A percentile compares a stretch with the other conserved stretches of the same genome.
These are phyloP conservation scores for Shargacucullia verbasci DNA, from an alignment of 2,888 invertebrate species.

Conservation along the genomic window DNA sequence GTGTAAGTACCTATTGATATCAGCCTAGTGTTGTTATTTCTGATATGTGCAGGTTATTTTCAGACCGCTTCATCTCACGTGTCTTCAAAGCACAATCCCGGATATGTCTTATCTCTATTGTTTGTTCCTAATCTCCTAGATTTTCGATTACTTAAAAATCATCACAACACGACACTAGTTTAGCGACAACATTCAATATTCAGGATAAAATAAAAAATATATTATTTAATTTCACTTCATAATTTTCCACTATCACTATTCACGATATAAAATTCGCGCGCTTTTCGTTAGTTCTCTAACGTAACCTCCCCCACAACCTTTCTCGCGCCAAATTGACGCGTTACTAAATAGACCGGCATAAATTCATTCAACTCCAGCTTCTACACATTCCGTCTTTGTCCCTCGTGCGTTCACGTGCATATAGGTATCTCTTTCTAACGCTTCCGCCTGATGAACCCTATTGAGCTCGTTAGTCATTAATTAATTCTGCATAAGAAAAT, in stretches of 20 bases:
- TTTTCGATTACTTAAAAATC: constrained; percentile 26
- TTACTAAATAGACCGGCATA: constrained; percentile 88
- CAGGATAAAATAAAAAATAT: constrained; percentile 1
- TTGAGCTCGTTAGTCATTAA: constrained; percentile 89
- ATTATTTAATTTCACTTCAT: constrained; percentile 32
- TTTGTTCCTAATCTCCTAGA: constrained; percentile 54
- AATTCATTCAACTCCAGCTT: constrained; percentile 88
- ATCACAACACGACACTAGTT: constrained; percentile 37
- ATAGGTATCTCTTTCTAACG: constrained; percentile 66
- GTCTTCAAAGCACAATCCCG: constrained; percentile 74
- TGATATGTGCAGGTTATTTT: constrained; percentile 70
- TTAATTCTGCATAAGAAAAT: constrained; percentile 89
- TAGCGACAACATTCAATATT: background rate
- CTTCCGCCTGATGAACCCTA: constrained; percentile 89
- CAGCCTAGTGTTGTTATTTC: constrained; percentile 55
- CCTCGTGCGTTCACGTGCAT: constrained; percentile 47
- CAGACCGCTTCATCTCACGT: constrained; percentile 70
- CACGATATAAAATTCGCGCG: constrained; percentile 73
- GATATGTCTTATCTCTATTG: constrained; percentile 79
- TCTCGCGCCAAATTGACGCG: constrained; percentile 88
- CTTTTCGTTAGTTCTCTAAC: constrained; percentile 63
- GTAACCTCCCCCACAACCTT: constrained; percentile 74
- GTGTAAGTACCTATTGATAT: constrained; percentile 28
- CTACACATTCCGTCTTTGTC: constrained; percentile 68
- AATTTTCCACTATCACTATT: constrained; percentile 46